These are phyloP conservation scores for Grallaria varia DNA, from an alignment of 2,113 vertebrate genomes.

Conservation along the genomic window DNA sequence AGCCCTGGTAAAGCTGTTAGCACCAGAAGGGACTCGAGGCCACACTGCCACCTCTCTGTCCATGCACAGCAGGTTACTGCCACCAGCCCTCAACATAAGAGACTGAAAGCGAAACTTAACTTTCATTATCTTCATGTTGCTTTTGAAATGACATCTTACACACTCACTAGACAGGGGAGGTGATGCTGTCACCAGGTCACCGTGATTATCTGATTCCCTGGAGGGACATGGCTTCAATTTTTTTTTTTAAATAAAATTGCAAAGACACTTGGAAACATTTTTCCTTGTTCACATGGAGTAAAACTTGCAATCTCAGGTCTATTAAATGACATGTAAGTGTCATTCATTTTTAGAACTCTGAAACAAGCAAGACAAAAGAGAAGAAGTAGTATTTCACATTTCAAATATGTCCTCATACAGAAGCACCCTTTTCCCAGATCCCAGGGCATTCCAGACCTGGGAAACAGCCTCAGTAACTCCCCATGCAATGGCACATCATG, in stretches of 20 bases:
- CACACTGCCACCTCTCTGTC: neutral
- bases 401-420: fast-evolving
- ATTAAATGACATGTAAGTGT: neutral
- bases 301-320: neutral
- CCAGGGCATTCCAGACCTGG: neutral
- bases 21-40: neutral
- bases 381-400: neutral
- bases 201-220: neutral
- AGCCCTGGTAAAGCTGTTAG: neutral
- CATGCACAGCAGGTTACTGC: fast-evolving
- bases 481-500: too few species aligned
- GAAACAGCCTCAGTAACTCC: neutral
- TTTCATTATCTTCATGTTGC: neutral
- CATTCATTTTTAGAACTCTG: neutral
- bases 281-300: neutral
- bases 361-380: neutral
- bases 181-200: neutral
- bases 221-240: neutral
- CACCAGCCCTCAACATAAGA: neutral
- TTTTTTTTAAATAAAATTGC: too few species aligned
- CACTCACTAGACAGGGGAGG: neutral
- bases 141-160: neutral
- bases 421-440: neutral
- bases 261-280: neutral
- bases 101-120: neutral